Conservation (phyloP, 2,113 vertebrate species). For the Laterallus jamaicensis region DNA sequence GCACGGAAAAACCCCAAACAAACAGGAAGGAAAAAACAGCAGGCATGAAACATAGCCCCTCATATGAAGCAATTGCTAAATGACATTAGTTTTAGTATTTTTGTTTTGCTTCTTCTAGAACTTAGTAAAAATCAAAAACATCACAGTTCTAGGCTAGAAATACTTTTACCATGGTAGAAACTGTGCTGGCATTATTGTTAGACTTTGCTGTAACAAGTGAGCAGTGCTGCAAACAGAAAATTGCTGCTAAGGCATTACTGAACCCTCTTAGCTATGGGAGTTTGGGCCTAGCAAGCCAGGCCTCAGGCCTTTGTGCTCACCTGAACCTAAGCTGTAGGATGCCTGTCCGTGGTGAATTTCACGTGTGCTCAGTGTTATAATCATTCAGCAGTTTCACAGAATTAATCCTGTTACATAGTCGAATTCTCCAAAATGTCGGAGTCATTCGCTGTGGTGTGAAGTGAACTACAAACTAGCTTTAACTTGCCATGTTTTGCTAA, state of each 20-base stretch:
- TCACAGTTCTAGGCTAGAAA: not conserved
- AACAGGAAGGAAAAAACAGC: not conserved
- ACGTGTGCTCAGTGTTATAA: not conserved
- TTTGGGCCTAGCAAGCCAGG: not conserved
- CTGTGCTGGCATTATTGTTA: not conserved
- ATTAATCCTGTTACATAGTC: not conserved
- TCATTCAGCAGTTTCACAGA: not conserved
- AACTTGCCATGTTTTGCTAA: not conserved
- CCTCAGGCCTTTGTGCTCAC: not conserved
- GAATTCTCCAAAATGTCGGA: not conserved
- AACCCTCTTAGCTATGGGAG: not conserved
- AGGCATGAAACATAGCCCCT: not conserved
- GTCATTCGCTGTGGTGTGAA: fast-evolving
- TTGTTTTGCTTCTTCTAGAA: not conserved
- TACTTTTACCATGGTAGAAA: not conserved
- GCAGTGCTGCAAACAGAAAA: not conserved
- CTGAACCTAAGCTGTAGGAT: not conserved
- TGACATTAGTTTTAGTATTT: not conserved
- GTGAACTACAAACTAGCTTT: not conserved
- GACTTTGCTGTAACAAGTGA: not conserved
- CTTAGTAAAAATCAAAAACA: not conserved
- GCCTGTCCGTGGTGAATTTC: fast-evolving
- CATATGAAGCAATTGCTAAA: not conserved
- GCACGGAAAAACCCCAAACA: too few species aligned
- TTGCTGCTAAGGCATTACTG: not conserved